Conservation (phyloP, 1,140 invertebrate genomes). For the Ectropis grisescens region DNA sequence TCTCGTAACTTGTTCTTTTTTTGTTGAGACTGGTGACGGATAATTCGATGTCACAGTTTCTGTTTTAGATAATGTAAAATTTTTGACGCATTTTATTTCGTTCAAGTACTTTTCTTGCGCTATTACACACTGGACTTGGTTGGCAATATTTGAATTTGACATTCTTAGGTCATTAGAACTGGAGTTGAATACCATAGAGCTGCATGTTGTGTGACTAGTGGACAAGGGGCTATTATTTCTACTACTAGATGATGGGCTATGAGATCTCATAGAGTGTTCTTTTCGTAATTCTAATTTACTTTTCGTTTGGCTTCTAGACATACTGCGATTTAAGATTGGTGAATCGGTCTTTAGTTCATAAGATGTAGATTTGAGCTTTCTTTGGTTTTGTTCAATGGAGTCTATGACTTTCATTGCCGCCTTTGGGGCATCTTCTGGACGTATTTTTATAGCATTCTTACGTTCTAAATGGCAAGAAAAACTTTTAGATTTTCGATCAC, state of each 20-base stretch:
- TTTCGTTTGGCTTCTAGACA: constrained; percentile 41
- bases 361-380: constrained; percentile 59
- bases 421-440: constrained; percentile 56
- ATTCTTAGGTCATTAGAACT: constrained; percentile 64
- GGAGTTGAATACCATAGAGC: constrained; percentile 67
- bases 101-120: constrained; percentile 68
- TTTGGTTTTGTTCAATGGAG: constrained; percentile 61
- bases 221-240: constrained; percentile 66
- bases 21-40: constrained; percentile 36
- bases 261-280: constrained; percentile 51
- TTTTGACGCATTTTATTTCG: constrained; percentile 67
- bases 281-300: constrained; percentile 55
- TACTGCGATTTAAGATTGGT: constrained; percentile 37
- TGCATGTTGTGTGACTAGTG: constrained; percentile 67
- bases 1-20: constrained; percentile 54
- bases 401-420: constrained; percentile 60
- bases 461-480: constrained; percentile 56
- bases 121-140: constrained; percentile 68
- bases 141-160: constrained; percentile 59
- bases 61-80: constrained; percentile 54
- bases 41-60: constrained; percentile 31
- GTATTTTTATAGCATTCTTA: constrained; percentile 60
- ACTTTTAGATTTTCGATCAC: constrained; percentile 47
- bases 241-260: constrained; percentile 60
- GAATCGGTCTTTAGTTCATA: constrained; percentile 61